Conservation (phyloP, 2,797 vertebrate species). For the Loris lydekkerianus region DNA sequence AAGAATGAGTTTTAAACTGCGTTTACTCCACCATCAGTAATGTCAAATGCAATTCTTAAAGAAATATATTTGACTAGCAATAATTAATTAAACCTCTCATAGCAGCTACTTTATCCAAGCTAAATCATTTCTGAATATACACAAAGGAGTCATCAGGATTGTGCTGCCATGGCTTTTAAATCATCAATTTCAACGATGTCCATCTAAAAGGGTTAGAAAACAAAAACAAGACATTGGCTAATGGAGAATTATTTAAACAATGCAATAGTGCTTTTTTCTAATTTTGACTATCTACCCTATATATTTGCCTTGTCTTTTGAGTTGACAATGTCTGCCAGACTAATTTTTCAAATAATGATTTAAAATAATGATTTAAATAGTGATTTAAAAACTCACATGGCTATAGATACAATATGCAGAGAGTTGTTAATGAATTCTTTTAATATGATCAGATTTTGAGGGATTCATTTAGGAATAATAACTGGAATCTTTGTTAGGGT, state of each 20-base stretch:
- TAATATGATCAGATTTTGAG: conserved; percentile 32
- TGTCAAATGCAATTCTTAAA: conserved; percentile 79
- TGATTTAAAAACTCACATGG: conserved; percentile 69
- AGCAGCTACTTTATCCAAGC: conserved; percentile 80
- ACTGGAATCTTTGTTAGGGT: conserved; percentile 10
- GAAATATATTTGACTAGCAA: conserved; percentile 79
- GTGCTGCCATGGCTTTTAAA: conserved; percentile 83
- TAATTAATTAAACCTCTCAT: conserved; percentile 84
- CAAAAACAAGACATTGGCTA: conserved; percentile 75
- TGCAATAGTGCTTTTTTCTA: conserved; percentile 68
- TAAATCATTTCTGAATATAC: conserved; percentile 77
- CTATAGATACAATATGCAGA: conserved; percentile 56
- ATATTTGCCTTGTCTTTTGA: conserved; percentile 65
- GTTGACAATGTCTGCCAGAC: conserved; percentile 70
- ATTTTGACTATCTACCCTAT: neutral
- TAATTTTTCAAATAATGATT: conserved; percentile 79
- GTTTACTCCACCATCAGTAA: conserved; percentile 64
- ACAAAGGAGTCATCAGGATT: conserved; percentile 80
- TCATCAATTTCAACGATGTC: conserved; percentile 76
- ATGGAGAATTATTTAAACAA: conserved; percentile 71
- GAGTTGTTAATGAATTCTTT: conserved; percentile 75
- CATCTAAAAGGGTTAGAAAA: conserved; percentile 78
- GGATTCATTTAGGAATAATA: conserved; percentile 27
- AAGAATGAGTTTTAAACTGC: conserved; percentile 76
- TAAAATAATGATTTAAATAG: conserved; percentile 81